Evolutionary conservation across 1,140 invertebrate species (phyloP), one percentile per base, ranked within the genome.

Genomic region (Rhyacophila brunnea): DNA sequence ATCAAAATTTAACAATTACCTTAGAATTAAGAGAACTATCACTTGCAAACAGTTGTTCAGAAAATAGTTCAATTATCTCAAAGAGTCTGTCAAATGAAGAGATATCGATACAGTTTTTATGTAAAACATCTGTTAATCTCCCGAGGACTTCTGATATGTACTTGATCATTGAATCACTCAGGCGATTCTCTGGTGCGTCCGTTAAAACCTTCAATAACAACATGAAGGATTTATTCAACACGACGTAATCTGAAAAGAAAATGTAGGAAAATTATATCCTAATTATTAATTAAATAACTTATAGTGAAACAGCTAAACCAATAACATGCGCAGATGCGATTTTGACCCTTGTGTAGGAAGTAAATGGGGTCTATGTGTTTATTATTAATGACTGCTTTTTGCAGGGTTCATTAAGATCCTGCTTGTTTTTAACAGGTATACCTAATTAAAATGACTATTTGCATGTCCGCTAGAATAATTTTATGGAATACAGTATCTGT

Each of bases 121-220:
- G 57, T 10, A 60, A 34, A 18, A 60, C 56, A 36, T 60, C 57
- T 7, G 60, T 40, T 18, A 44, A 13, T 49, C 34, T 56, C 23
- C 57, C 48, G n/a, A 60, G 11, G n/a, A 59, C 28, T n/a, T 64
- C 28, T 32, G 62, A 59, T 42, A 64, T 35, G 15, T 58, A 56
- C 28, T 45, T 36, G 6, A 56, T 19, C 20, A 54, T 53, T n/a
- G 32, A 57, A n/a, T 36, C 43, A 20, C 10, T 18, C 11, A 47
- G n/a, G n/a, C 18, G n/a, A n/a, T 58, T 50, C 11, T 52, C 38
- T 11, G 40, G 20, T 11, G 47, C 9, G 42, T 50, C 20, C 14
- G 45, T 35, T 19, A 62, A 14, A 35, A 52, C 50, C 35, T 50
- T 38, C 15, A 57, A 19, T 11, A 62, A 18, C 19, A 44, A 34